Evolutionary conservation across 2,888 invertebrate species (phyloP), one percentile per base, ranked within the genome.

Genomic region (Phengaris arion): DNA sequence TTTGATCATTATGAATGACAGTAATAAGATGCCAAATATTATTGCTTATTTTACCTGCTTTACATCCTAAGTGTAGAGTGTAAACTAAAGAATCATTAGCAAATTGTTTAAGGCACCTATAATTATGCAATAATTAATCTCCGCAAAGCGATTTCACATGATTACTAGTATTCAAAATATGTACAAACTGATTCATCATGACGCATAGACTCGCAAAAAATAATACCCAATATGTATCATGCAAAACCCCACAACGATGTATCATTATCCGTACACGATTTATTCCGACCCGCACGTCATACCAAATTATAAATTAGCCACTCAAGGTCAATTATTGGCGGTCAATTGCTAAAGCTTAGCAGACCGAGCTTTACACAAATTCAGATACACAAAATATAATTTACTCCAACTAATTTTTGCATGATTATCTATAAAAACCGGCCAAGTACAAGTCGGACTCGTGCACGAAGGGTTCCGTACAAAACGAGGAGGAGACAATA

Each of bases 261-360:
- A 74, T 55, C 54, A 57, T 75, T 75, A 68, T 54, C 77, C 68
- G 74, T 69, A 79, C 68, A 74, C 74, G 74, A 74, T 75, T 68
- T 76, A 75, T 74, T 70, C 52, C 77, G 79, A 79, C 80, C 80
- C 78, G 76, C 64, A 76, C 77, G 78, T 79, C 80, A 76, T 73
- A 78, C 75, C 68, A 75, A 78, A 79, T 80, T 77, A 79, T 79
- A 80, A 79, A 76, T 76, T 74, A 78, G 77, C 77, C 76, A 75
- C 72, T 78, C 68, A 73, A 76, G 79, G 74, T 77, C 78, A 76
- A 80, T 79, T 77, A 81, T 77, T 70, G 77, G 74, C 78, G 77
- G 80, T 80, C 81, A 81, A 80, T 81, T 80, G 78, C 73, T 6
- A 54, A 54, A 54, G 72, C 72, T 54, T 22, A 72, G 72, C 68